phyloP scores from a whole-genome alignment of 2,113 vertebrate genomes.

The Lagopus leucura region DNA sequence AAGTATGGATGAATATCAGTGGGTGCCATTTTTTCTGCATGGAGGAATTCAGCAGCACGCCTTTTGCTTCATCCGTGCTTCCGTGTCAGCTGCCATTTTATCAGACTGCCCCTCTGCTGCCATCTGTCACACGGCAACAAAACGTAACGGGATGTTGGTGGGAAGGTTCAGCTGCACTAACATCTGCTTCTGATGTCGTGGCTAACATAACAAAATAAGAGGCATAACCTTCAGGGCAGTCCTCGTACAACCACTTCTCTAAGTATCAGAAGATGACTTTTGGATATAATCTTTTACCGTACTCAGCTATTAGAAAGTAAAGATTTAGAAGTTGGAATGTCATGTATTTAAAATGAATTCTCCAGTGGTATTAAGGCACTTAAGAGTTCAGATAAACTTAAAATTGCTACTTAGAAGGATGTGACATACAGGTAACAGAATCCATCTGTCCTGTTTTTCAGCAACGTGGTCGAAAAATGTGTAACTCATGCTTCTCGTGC shows the following conservation, averaged over 20 bases:
- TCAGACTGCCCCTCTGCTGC: too few species aligned
- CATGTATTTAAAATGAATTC: rapidly evolving
- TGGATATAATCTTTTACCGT: not conserved
- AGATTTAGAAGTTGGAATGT: not conserved
- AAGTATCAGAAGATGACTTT: not conserved
- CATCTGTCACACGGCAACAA: not conserved
- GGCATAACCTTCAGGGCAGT: not conserved
- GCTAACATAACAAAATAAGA: not conserved
- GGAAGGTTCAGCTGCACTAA: not conserved
- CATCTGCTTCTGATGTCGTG: not conserved
- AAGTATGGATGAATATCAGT: too few species aligned
- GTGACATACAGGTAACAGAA: not conserved
- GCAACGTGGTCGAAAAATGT: conserved; percentile 98
- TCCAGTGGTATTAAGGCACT: rapidly evolving
- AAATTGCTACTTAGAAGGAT: not conserved
- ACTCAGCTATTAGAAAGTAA: not conserved
- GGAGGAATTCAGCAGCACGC: too few species aligned
- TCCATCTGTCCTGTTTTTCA: conserved; percentile 51
- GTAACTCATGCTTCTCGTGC: conserved; percentile 97
- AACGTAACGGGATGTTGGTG: not conserved
- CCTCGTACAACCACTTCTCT: not conserved
- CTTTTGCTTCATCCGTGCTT: too few species aligned
- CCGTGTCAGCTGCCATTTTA: too few species aligned
- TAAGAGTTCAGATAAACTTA: not conserved
- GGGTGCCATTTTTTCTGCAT: too few species aligned